These are phyloP conservation scores for Stigmatopora argus DNA, from an alignment of 2,113 vertebrate genomes.

Conservation along the genomic window DNA sequence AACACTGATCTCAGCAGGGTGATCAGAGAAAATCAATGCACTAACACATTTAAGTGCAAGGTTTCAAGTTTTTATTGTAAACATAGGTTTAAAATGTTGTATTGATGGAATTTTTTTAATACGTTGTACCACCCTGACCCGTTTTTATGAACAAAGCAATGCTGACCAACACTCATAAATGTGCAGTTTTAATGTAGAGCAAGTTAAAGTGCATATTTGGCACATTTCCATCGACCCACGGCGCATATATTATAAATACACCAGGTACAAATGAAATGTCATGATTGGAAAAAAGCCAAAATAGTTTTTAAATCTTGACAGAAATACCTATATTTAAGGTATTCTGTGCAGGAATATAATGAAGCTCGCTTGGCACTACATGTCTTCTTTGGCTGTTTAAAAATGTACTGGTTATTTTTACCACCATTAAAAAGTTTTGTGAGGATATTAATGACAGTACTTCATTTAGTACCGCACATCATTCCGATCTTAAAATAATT, in stretches of 20 bases:
- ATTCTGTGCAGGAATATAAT: not conserved
- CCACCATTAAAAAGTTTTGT: not conserved
- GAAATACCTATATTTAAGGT: not conserved
- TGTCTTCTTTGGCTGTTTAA: not conserved
- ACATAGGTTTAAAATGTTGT: too few species aligned
- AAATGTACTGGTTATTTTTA: not conserved
- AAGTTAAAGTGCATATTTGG: conserved; percentile 2
- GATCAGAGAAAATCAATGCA: too few species aligned
- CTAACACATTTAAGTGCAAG: too few species aligned
- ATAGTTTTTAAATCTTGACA: conserved; percentile 1
- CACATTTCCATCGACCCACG: not conserved
- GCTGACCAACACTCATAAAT: not conserved
- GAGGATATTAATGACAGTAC: not conserved
- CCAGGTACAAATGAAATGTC: conserved; percentile 1
- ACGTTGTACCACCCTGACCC: too few species aligned
- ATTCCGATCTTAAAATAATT: not conserved
- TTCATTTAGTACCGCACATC: not conserved
- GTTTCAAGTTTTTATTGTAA: too few species aligned
- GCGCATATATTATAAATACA: not conserved
- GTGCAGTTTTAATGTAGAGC: not conserved
- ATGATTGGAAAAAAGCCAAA: conserved; percentile 9
- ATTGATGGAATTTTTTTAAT: too few species aligned
- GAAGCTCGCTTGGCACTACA: not conserved
- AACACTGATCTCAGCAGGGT: too few species aligned
- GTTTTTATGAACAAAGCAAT: not conserved